Conservation (phyloP, 2,113 vertebrate species). For the Neotoma lepida region DNA sequence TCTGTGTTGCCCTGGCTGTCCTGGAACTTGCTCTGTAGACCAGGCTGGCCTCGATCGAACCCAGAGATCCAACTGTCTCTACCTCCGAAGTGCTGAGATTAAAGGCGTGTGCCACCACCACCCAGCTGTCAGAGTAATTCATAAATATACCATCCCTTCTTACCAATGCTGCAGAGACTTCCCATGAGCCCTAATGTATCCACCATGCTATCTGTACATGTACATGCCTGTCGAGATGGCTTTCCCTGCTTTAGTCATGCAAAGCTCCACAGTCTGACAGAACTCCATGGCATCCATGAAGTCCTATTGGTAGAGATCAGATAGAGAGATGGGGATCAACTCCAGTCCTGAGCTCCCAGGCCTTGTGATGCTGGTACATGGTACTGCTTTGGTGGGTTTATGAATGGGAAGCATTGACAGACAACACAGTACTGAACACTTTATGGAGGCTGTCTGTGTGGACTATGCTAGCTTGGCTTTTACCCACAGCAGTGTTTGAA, state of each 20-base stretch:
- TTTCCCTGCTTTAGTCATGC: neutral
- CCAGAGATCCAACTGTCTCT: neutral
- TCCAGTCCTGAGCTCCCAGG: neutral
- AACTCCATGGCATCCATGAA: neutral
- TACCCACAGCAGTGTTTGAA: neutral
- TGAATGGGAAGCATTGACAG: neutral
- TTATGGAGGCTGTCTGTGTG: neutral
- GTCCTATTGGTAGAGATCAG: neutral
- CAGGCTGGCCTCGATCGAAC: neutral
- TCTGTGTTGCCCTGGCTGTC: neutral
- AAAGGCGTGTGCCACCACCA: neutral
- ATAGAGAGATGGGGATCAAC: neutral
- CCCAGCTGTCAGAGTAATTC: neutral
- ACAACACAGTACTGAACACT: too few species aligned
- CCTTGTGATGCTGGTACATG: neutral
- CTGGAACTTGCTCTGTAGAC: neutral
- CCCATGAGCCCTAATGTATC: neutral
- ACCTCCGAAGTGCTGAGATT: neutral
- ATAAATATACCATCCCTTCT: neutral
- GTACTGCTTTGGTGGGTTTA: neutral
- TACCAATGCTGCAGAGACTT: neutral
- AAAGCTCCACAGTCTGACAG: neutral
- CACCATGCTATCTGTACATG: neutral
- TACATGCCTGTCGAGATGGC: neutral
- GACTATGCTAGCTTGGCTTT: neutral